These are phyloP conservation scores for Ceyx erithaca DNA, from an alignment of 2,797 vertebrate species.

Conservation along the genomic window DNA sequence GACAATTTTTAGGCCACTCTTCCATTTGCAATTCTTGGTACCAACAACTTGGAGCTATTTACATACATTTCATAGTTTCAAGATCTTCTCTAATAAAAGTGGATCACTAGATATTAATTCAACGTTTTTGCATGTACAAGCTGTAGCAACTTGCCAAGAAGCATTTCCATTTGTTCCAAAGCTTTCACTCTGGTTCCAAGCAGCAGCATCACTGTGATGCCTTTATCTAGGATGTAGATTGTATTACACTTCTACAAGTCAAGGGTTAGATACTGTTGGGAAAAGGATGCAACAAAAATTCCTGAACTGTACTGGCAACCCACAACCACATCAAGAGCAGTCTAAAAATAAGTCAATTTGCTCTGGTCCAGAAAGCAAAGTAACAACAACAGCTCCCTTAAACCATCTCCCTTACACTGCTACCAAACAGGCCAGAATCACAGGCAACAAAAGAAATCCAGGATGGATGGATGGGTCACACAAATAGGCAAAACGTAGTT, in stretches of 20 bases:
- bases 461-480: too few relatives aligned
- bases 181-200: slow-evolving; percentile 3
- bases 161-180: slow-evolving; percentile 19
- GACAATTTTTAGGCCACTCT: neutral
- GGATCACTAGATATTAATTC: neutral
- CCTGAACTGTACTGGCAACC: slow-evolving; percentile 18
- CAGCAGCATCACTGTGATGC: slow-evolving; percentile 34
- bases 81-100: neutral
- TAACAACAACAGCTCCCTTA: neutral
- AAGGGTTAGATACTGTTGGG: slow-evolving; percentile 32
- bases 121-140: neutral
- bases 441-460: neutral
- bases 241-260: slow-evolving; percentile 41
- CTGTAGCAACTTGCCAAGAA: slow-evolving; percentile 47
- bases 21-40: neutral
- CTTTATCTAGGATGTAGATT: slow-evolving; percentile 34
- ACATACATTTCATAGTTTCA: neutral
- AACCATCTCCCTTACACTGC: neutral
- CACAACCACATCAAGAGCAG: slow-evolving; percentile 6
- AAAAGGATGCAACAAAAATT: slow-evolving; percentile 45
- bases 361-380: neutral
- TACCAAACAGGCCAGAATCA: neutral
- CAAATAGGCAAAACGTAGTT: too few relatives aligned
- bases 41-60: neutral
- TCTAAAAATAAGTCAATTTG: slow-evolving; percentile 59